Evolutionary conservation across 1,140 invertebrate species (phyloP).

Genomic region (Lordiphosa mommai): DNA sequence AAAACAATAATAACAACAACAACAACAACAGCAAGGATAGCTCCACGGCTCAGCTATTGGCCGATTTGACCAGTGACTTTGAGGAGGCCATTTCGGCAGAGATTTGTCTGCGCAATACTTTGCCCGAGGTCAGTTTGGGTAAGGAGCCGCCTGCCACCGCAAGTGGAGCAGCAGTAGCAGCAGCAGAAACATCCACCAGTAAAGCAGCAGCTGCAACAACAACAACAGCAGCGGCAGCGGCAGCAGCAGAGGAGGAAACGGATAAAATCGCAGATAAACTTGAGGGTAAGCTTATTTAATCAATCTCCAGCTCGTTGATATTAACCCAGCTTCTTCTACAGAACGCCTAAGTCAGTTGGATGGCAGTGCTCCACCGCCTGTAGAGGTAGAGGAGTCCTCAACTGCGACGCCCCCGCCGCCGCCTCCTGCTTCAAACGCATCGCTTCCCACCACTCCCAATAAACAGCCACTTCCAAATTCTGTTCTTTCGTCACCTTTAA

Average conservation of each 20-base stretch:
- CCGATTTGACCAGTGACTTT: constrained; percentile 58
- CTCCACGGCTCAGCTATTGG: constrained; percentile 63
- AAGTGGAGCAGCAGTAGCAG: not conserved
- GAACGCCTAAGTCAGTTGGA: constrained; percentile 73
- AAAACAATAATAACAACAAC: constrained; percentile 9
- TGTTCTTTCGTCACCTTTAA: constrained; percentile 13
- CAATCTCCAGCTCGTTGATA: not conserved
- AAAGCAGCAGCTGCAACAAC: constrained; percentile 1
- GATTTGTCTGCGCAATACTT: constrained; percentile 68
- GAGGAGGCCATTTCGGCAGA: constrained; percentile 69
- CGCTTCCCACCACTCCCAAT: constrained; percentile 34
- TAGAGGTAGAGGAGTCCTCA: constrained; percentile 18
- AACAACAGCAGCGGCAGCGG: not conserved
- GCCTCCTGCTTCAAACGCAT: constrained; percentile 4
- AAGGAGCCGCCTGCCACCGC: constrained; percentile 43
- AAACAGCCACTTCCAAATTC: constrained; percentile 17
- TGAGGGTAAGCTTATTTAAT: constrained; percentile 47
- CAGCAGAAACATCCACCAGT: constrained; percentile 8
- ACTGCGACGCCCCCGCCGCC: not conserved
- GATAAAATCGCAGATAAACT: constrained; percentile 58
- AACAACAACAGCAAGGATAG: constrained; percentile 57
- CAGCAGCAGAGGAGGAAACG: constrained; percentile 17
- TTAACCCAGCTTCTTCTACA: constrained; percentile 19
- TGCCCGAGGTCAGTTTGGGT: constrained; percentile 58
- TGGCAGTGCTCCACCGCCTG: constrained; percentile 36